Evolutionary conservation across 2,888 invertebrate species (phyloP), one percentile per base, ranked within the genome.

Genomic region (Drosophila demipolita): DNA sequence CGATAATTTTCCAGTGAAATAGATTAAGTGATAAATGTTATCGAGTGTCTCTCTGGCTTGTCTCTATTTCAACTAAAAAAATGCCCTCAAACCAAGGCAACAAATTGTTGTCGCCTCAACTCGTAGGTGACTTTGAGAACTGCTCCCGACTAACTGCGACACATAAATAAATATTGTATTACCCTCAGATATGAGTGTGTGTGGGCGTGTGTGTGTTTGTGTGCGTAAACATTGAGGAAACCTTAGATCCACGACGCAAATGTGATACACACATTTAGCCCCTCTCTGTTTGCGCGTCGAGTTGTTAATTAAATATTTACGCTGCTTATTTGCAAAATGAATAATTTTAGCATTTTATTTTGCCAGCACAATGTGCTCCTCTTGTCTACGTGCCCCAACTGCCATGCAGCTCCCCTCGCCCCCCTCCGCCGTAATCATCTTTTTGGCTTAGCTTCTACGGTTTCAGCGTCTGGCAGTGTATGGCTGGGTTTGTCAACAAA

Each of bases 261-360:
- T 40, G 53, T 26, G 36, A 38, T 38, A 50, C 70, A 54, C 45
- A 45, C 23, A 23, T 15, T 55, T 32, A 52, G 7, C 32, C 33
- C 7, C 15, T 26, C 17, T 26, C 29, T 81, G 75, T 76, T 70
- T 74, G 68, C 59, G 64, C 70, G 81, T 79, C 74, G 82, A 82
- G 84, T 86, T 90, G 87, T 83, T 89, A 91, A 89, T 89, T 89
- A 89, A 89, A 91, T 91, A 91, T 89, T 89, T 89, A 89, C 87
- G 73, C 80, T 88, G 89, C 90, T 85, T 90, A 90, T 90, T 89
- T 90, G 89, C 91, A 82, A 86, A 86, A 90, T 89, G 89, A 90
- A 88, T 91, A 90, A 90, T 88, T 89, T 89, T 74, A 82, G 90
- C 86, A 86, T 90, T 86, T 86, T 88, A 85, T 88, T 90, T 81